Base-by-base conservation (phyloP, 2,797 vertebrate genomes). In the Coranthus polyacanthus region DNA sequence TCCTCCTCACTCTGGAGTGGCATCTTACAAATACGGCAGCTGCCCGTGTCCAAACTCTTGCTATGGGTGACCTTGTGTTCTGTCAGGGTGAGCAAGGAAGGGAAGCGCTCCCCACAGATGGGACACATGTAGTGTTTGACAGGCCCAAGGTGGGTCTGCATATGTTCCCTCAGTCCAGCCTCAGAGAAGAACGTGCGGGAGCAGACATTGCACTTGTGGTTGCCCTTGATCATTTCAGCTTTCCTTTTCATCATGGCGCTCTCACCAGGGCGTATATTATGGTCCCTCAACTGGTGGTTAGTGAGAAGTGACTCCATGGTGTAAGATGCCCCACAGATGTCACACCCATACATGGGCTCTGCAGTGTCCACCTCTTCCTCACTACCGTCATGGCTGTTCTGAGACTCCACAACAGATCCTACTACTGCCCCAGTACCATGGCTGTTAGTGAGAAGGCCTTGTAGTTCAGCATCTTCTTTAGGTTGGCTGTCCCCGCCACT, bases 91-190 rank as follows among this genome's bases (percentile, higher is more conserved):
- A 99, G 95, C 85, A 99, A 94, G 32, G 98, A 99, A 0, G 98
- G 98, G 88, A 99, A 99, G 37, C 98, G 94, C 84, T 99, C 98
- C 0, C 98, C 98, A 50, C 98, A 99, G 87, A 99, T 99, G 18
- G 98, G 98, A 87, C 98, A 99, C 97, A 99, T 98, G 81, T 99
- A 99, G 92, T 99, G 98, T 87, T 99, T 99, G 85, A 98, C 98
- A 21, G 98, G 98, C 79, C 98, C 98, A 78, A 99, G 92, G 94
- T 99, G 98, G 61, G 98, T 99, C 93, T 99, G 98, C 96, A 98
- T 97, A 80, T 99, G 98, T 72, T 99, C 98, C 44, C 97, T 95
- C 59, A 99, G 95, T 37, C 98, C 98, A 3, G 96, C 92, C 87
- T 99, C 98, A 1, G 97, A 98, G 92, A 99, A 99, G 94, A 99